Evolutionary conservation across 2,888 invertebrate genomes (phyloP), one percentile per base, ranked within the genome.

Genomic region (Drosophila hamatofila): DNA sequence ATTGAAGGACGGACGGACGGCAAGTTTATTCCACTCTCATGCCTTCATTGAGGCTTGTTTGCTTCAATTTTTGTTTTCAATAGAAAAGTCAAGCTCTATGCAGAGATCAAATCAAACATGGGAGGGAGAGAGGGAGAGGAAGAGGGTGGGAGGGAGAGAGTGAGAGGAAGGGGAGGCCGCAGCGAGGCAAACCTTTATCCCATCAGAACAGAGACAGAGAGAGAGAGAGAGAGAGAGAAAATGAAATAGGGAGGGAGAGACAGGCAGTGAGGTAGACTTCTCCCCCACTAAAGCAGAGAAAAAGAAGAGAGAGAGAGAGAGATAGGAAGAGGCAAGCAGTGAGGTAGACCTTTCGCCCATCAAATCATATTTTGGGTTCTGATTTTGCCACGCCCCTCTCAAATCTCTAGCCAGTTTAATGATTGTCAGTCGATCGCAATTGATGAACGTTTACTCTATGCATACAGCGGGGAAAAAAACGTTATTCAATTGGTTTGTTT

Each of bases 401-500:
- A 27, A 27, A 35, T 30, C 21, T 33, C 33, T 23, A 30, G 16
- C 21, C 23, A 33, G 16, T 23, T 33, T 2, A 12, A 8, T 18
- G 48, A 49, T 54, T 48, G 39, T 8, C 59, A 2, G 57, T 58
- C 61, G 61, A 66, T 80, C 39, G 54, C 83, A 77, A 86, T 83
- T 81, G 84, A 83, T 79, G 67, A 55, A 77, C 75, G 37, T 39
- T 70, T 59, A 46, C 11, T 52, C 41, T 46, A 9, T 46, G 16
- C 46, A 46, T 25, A 46, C 21, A 27, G 30, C 18, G 25, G 30
- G 30, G 2, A 30, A 8, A 44, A 55, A 63, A 59, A 64, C 52
- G 60, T 37, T 51, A 60, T 60, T 83, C 65, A 83, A 83, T 87
- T 84, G 87, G 61, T 70, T 80, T 78, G 82, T 75, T 78, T 80